A percentile compares a stretch with the other conserved stretches of the same genome.
These are phyloP conservation scores for Xestia c-nigrum DNA, from an alignment of 2,888 invertebrate genomes.

Conservation along the genomic window DNA sequence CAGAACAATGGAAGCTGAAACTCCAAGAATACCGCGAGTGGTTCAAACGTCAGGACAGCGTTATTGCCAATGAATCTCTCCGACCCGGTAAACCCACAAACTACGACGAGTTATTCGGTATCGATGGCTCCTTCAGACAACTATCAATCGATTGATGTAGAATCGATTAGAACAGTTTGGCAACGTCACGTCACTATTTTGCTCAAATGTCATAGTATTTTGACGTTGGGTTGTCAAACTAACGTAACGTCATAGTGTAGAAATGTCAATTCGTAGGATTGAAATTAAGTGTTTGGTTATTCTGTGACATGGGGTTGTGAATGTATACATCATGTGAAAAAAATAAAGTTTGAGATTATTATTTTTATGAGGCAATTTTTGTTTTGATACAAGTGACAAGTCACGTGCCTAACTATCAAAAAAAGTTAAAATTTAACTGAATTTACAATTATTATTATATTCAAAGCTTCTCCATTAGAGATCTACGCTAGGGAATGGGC, in stretches of 20 bases:
- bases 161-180: conserved; percentile 26
- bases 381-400: not conserved
- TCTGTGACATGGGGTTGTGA: conserved; percentile 3
- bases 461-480: too few relatives aligned
- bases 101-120: conserved; percentile 95
- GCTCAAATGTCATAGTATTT: conserved; percentile 24
- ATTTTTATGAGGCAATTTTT: not conserved
- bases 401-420: not conserved
- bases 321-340: not conserved
- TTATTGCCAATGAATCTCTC: conserved; percentile 94
- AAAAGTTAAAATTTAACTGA: not conserved
- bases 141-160: conserved; percentile 93
- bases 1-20: conserved; percentile 95
- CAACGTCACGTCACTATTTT: conserved; percentile 15
- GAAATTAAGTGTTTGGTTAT: not conserved
- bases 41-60: conserved; percentile 94
- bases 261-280: conserved; percentile 2
- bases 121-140: conserved; percentile 96
- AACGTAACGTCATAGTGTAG: conserved; percentile 8
- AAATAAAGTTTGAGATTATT: not conserved
- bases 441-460: not conserved
- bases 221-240: conserved; percentile 30
- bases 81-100: conserved; percentile 96
- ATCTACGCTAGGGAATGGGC: too few relatives aligned
- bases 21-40: conserved; percentile 94